Evolutionary conservation across 2,888 invertebrate species (phyloP).

Genomic region (Apoderus coryli): DNA sequence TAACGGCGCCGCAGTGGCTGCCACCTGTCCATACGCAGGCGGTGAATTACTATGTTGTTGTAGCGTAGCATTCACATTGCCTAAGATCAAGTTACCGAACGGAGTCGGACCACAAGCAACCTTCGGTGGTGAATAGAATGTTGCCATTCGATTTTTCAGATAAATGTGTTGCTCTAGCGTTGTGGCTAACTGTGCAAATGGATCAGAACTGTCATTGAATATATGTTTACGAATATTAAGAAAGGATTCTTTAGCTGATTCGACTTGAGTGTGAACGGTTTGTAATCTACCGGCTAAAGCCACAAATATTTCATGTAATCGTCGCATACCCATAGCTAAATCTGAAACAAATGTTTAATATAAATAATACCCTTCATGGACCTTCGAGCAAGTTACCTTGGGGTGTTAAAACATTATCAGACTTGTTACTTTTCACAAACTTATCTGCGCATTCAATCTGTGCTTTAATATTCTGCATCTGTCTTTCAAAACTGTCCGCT

Average conservation of each 20-base stretch:
- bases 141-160: conserved; percentile 20
- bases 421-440: conserved; percentile 50
- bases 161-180: no score
- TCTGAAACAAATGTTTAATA: conserved; percentile 49
- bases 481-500: conserved; percentile 53
- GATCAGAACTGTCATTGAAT: conserved; percentile 60
- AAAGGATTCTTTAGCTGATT: conserved; percentile 72
- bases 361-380: no score
- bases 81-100: conserved; percentile 32
- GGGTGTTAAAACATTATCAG: conserved; percentile 48
- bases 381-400: conserved; percentile 38
- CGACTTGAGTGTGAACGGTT: conserved; percentile 62
- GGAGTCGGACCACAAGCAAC: conserved; percentile 48
- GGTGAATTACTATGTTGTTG: conserved; percentile 26
- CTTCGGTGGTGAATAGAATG: conserved; percentile 29
- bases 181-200: conserved; percentile 43
- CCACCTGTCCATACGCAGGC: conserved; percentile 18
- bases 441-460: conserved; percentile 61
- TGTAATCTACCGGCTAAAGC: conserved; percentile 78
- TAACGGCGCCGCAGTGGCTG: conserved; percentile 5
- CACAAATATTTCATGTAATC: conserved; percentile 75
- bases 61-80: conserved; percentile 20
- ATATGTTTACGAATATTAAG: conserved; percentile 66
- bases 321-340: conserved; percentile 59
- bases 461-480: conserved; percentile 50